A percentile compares a stretch with the other conserved stretches of the same genome.
phyloP scores from a whole-genome alignment of 1,140 invertebrate species.

The Stenopsyche tienmushanensis region DNA sequence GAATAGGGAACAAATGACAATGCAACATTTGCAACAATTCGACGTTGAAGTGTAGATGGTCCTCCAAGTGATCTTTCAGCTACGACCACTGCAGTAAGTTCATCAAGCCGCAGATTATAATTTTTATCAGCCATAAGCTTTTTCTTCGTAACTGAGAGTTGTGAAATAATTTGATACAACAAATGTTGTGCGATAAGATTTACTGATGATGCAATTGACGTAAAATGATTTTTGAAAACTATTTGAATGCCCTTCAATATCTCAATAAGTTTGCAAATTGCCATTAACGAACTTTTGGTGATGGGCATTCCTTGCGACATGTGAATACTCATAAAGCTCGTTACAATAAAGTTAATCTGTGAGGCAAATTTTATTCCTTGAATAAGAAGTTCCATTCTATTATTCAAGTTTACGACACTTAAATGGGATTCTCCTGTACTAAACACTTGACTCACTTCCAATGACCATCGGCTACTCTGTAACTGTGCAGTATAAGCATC shows the following conservation, averaged over 20 bases:
- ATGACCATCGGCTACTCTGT: slow-evolving; percentile 58
- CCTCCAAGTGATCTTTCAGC: slow-evolving; percentile 73
- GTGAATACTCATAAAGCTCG: slow-evolving; percentile 80
- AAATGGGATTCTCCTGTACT: slow-evolving; percentile 56
- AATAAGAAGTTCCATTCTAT: slow-evolving; percentile 60
- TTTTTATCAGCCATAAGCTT: slow-evolving; percentile 53
- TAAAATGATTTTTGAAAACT: slow-evolving; percentile 61
- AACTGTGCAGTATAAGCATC: slow-evolving; percentile 53
- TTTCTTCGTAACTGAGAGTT: slow-evolving; percentile 57
- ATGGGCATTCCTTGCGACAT: slow-evolving; percentile 73
- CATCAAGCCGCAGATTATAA: slow-evolving; percentile 53
- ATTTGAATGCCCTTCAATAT: slow-evolving; percentile 76
- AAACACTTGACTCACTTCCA: slow-evolving; percentile 61
- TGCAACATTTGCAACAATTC: slow-evolving; percentile 66
- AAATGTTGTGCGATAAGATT: slow-evolving; percentile 72
- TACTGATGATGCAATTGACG: slow-evolving; percentile 60
- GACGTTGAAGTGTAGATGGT: slow-evolving; percentile 64
- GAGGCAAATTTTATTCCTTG: slow-evolving; percentile 66
- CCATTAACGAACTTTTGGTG: slow-evolving; percentile 72
- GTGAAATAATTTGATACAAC: slow-evolving; percentile 62
- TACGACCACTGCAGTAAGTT: slow-evolving; percentile 71
- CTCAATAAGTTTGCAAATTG: slow-evolving; percentile 79
- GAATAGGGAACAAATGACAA: slow-evolving; percentile 64
- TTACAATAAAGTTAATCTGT: slow-evolving; percentile 63
- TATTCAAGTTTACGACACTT: slow-evolving; percentile 62